Conservation (phyloP, 2,797 vertebrate species). For the Eulemur albifrons region DNA sequence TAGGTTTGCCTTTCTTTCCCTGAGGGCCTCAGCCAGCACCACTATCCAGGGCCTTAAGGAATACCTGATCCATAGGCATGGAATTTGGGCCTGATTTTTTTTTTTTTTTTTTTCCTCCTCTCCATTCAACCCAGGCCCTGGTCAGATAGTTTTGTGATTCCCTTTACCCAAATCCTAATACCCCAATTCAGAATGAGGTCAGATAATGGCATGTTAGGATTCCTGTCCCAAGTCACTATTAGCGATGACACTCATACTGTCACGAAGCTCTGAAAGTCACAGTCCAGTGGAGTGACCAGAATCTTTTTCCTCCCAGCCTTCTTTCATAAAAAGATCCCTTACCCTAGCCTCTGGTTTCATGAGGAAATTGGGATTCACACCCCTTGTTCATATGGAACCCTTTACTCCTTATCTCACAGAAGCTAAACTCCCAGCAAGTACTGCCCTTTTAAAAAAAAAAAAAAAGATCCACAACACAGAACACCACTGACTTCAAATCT, state of each 20-base stretch:
- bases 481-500: neutral
- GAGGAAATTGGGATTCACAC: neutral
- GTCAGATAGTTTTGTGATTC: neutral
- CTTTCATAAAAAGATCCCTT: neutral
- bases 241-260: neutral
- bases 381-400: neutral
- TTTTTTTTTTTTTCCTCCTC: neutral
- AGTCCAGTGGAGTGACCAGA: neutral
- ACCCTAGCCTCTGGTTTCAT: neutral
- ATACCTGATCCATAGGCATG: neutral
- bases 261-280: neutral
- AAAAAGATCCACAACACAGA: neutral
- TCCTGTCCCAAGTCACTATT: neutral
- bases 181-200: neutral
- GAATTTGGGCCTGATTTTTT: neutral
- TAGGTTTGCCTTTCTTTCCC: neutral
- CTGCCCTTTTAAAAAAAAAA: neutral
- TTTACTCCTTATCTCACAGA: neutral
- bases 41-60: neutral
- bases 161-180: neutral
- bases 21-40: neutral
- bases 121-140: neutral
- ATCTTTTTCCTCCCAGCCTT: neutral
- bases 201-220: neutral
- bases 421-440: neutral